These are phyloP conservation scores for Caenorhabditis becei DNA, from an alignment of 2,888 invertebrate genomes.

Conservation along the genomic window DNA sequence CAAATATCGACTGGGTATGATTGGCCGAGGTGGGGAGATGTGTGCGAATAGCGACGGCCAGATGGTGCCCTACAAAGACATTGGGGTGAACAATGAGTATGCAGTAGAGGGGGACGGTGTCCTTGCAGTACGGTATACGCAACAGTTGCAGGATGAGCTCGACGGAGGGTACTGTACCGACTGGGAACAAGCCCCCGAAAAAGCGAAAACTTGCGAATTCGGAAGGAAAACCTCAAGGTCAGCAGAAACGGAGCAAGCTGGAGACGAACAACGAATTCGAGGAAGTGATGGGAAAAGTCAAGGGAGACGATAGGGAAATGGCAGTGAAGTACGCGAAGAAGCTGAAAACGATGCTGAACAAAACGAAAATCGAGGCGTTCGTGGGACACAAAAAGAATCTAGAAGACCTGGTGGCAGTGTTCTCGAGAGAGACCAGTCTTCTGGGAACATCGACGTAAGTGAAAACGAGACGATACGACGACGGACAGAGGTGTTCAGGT, in stretches of 20 bases:
- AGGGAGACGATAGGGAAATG: constrained; percentile 26
- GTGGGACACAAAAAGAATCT: constrained; percentile 41
- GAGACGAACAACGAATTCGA: constrained; percentile 40
- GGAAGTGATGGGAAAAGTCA: constrained; percentile 27
- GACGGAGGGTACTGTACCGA: not conserved
- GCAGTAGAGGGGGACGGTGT: not conserved
- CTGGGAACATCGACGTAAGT: constrained; percentile 52
- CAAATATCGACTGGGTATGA: constrained; percentile 21
- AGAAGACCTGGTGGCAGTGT: constrained; percentile 43
- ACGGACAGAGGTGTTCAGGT: constrained; percentile 14
- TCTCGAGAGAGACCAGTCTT: constrained; percentile 45
- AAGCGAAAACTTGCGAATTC: constrained; percentile 6
- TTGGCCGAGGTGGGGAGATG: constrained; percentile 17
- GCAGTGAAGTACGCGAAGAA: constrained; percentile 36
- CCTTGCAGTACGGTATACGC: not conserved
- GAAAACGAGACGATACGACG: not conserved
- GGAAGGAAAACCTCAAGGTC: not conserved
- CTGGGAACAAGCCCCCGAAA: constrained; percentile 14
- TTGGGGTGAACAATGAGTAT: constrained; percentile 12
- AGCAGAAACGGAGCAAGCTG: constrained; percentile 2
- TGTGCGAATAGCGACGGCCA: constrained; percentile 2
- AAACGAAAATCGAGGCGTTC: constrained; percentile 32
- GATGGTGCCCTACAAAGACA: constrained; percentile 23
- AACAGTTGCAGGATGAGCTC: constrained; percentile 17
- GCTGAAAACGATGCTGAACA: constrained; percentile 44